Evolutionary conservation across 92 coral and sea anemone genomes (phyloP).

Genomic region (Galaxea fascicularis): DNA sequence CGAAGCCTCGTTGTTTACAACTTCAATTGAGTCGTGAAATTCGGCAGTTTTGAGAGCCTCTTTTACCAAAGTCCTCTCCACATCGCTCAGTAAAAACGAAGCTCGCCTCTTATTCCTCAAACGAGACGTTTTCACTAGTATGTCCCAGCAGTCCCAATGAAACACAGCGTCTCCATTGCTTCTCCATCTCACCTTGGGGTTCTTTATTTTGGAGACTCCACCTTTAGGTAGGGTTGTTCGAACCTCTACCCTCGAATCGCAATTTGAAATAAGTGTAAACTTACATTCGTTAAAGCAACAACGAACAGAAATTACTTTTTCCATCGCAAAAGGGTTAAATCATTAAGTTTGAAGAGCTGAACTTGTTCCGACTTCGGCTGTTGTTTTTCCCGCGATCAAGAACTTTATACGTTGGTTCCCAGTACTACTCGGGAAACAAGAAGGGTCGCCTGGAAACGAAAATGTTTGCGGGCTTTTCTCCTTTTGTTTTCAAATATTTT

Average conservation of each 20-base stretch:
- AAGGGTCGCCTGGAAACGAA: background rate
- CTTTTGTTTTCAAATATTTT: too few species aligned
- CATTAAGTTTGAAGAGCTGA: background rate
- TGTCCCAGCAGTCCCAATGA: conserved; percentile 52
- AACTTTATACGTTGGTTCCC: background rate
- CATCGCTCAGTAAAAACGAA: conserved; percentile 9
- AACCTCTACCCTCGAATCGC: conserved; percentile 46
- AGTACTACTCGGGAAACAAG: background rate
- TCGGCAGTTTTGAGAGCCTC: conserved; percentile 62
- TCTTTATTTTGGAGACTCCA: conserved; percentile 2
- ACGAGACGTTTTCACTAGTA: conserved; percentile 34
- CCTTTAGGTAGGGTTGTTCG: conserved; percentile 34
- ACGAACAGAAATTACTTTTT: background rate
- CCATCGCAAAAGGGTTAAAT: background rate
- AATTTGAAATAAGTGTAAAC: background rate
- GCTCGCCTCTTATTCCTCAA: conserved; percentile 30
- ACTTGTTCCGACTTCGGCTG: background rate
- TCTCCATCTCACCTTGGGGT: conserved; percentile 6
- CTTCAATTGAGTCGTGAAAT: conserved; percentile 41
- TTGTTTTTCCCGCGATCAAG: background rate
- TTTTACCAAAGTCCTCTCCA: conserved; percentile 47
- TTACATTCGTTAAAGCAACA: conserved; percentile 7
- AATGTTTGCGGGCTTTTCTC: background rate
- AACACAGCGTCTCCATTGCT: conserved; percentile 42
- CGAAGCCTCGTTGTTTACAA: conserved; percentile 27